phyloP scores from a whole-genome alignment of 2,113 vertebrate species.

The Bufo bufo region DNA sequence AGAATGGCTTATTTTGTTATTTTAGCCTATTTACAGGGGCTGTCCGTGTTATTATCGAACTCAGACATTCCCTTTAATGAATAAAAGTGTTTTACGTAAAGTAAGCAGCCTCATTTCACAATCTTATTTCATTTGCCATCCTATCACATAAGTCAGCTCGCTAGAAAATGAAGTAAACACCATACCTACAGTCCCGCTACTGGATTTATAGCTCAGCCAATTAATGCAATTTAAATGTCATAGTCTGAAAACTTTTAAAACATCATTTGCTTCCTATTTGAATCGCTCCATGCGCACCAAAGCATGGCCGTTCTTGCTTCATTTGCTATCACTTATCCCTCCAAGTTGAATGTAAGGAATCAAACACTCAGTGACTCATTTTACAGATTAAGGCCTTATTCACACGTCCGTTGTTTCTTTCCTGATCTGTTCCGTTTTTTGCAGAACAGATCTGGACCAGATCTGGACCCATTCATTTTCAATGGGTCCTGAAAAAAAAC shows the following conservation, averaged over 20 bases:
- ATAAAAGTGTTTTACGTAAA: not conserved
- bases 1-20: too few species aligned
- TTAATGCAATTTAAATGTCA: constrained; percentile 43
- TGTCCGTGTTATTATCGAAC: too few species aligned
- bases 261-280: constrained; percentile 28
- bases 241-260: not conserved
- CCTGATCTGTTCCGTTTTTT: too few species aligned
- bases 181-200: not conserved
- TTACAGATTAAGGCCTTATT: constrained; percentile 48
- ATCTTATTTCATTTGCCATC: not conserved
- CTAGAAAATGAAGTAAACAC: constrained; percentile 5
- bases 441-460: too few species aligned
- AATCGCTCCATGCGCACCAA: constrained; percentile 16
- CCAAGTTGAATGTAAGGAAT: constrained; percentile 34
- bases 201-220: not conserved
- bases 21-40: too few species aligned
- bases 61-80: not conserved
- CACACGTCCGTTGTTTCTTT: too few species aligned
- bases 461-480: too few species aligned
- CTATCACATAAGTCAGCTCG: not conserved
- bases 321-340: constrained; percentile 44
- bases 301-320: constrained; percentile 37
- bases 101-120: not conserved
- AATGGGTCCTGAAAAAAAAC: too few species aligned
- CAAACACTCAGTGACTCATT: constrained; percentile 43